Conservation (phyloP, 2,888 invertebrate species). For the Agrilus mali region DNA sequence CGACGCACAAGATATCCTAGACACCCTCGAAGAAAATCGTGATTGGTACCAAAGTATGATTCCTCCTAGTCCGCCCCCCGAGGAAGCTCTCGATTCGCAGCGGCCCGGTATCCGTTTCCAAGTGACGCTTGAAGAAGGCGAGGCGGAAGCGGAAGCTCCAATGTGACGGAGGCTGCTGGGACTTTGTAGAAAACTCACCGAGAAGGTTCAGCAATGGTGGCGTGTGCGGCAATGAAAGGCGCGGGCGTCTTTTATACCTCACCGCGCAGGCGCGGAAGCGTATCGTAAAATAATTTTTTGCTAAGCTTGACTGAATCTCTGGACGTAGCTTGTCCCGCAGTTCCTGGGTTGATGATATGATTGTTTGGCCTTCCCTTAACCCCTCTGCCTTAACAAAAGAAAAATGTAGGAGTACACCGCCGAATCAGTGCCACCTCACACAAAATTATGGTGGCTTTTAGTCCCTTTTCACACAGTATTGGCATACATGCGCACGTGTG, state of each 20-base stretch:
- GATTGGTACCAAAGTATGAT: slow-evolving; percentile 84
- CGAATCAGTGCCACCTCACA: slow-evolving; percentile 8
- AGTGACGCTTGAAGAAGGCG: slow-evolving; percentile 82
- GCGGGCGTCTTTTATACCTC: slow-evolving; percentile 20
- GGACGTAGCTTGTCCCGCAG: slow-evolving; percentile 24
- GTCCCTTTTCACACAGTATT: slow-evolving; percentile 9
- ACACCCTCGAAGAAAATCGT: slow-evolving; percentile 95
- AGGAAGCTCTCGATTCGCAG: slow-evolving; percentile 47
- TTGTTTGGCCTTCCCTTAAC: slow-evolving; percentile 26
- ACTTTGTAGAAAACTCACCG: slow-evolving; percentile 81
- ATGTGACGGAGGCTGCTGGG: slow-evolving; percentile 91
- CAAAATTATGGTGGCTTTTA: slow-evolving; percentile 9
- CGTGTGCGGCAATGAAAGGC: slow-evolving; percentile 55
- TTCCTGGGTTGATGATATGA: slow-evolving; percentile 24
- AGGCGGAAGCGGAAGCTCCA: slow-evolving; percentile 49
- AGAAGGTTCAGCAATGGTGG: slow-evolving; percentile 83
- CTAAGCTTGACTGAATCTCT: slow-evolving; percentile 33
- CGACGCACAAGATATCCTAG: slow-evolving; percentile 95
- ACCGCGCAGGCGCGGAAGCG: slow-evolving; percentile 32
- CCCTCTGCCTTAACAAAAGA: slow-evolving; percentile 28
- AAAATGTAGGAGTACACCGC: slow-evolving; percentile 25
- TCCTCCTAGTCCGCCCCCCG: slow-evolving; percentile 81
- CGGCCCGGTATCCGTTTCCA: slow-evolving; percentile 43
- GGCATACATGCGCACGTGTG: too few species aligned
- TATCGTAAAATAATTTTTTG: slow-evolving; percentile 25